Base-by-base conservation (phyloP, 2,113 vertebrate genomes). In the Notarius lentiginosus region DNA sequence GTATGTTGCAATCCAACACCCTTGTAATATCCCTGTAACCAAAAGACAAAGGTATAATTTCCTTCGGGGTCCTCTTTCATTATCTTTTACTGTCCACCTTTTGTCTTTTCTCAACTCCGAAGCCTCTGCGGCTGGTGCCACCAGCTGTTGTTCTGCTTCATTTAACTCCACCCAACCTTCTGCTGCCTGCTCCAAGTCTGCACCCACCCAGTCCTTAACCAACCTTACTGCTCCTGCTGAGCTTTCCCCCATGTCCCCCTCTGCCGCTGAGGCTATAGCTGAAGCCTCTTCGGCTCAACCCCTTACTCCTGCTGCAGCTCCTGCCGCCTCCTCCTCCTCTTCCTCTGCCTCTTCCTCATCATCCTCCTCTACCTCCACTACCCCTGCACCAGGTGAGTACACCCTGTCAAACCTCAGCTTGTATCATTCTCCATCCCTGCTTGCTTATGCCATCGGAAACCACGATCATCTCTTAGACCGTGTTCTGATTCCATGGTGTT, bases 311-410 rank as follows among this genome's bases (percentile, higher is more conserved):
- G 93, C 95, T 92, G 95, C 95, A 93, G 94, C 95, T 94, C 95
- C 96, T 95, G 95, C 95, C 94, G 93, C 96, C 89, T 96, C 95
- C 92, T 95, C 94, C 90, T 95, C 96, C 92, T 95, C 95, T 77
- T 96, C 95, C 92, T 95, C 94, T 90, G 95, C 96, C 91, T 95
- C 95, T 76, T 53, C 77, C 12, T 58, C 75, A 53, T 77, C 75
- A 55, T 55, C 96, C 89, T 96, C 95, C 92, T 95, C 94, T 90
- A 95, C 96, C 92, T 95, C 95, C 89, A 92, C 96, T 89, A 94
- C 92, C 84, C 92, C 92, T 90, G 87, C 82, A 11, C 91, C 97
- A 96, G 98, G 98, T 99, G 96, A 98, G 97, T 98, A 90, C 89
- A 63, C 91, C 92, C 73, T 83, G n/a, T 87, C 58, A 51, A 18